Evolutionary conservation across 1,140 invertebrate genomes (phyloP).

Genomic region (Coelopa frigida): DNA sequence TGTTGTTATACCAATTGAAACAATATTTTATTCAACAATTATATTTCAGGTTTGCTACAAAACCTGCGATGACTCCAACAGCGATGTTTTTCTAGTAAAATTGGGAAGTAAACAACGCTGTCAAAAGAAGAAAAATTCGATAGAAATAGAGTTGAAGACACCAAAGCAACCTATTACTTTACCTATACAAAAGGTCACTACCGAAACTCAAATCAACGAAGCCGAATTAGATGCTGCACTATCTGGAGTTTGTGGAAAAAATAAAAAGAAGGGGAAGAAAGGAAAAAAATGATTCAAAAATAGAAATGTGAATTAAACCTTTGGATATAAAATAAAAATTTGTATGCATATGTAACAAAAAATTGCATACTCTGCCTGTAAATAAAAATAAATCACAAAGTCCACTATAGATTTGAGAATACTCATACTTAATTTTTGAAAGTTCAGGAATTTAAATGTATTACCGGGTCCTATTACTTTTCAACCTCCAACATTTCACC

Average conservation of each 20-base stretch:
- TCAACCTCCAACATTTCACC: too few species aligned
- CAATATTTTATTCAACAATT: not conserved
- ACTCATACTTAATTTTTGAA: too few species aligned
- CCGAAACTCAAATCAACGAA: conserved; percentile 39
- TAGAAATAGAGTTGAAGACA: conserved; percentile 40
- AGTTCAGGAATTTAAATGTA: too few species aligned
- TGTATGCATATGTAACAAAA: too few species aligned
- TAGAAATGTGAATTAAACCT: too few species aligned
- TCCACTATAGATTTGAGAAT: too few species aligned
- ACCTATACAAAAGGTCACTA: conserved; percentile 31
- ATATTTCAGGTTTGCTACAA: conserved; percentile 35
- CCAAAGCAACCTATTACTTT: conserved; percentile 31
- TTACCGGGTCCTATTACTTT: too few species aligned
- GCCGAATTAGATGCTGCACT: conserved; percentile 21
- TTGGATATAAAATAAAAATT: too few species aligned
- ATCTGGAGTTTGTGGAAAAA: not conserved
- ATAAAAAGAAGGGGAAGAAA: conserved; percentile 20
- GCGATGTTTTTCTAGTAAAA: conserved; percentile 41
- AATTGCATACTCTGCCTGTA: too few species aligned
- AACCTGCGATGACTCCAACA: conserved; percentile 42
- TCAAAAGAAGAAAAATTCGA: conserved; percentile 34
- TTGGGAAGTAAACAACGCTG: conserved; percentile 35
- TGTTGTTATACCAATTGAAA: not conserved
- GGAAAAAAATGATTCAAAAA: too few species aligned
- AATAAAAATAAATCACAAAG: too few species aligned